Conservation (phyloP, 2,797 vertebrate species). For the Crocidura indochinensis region DNA sequence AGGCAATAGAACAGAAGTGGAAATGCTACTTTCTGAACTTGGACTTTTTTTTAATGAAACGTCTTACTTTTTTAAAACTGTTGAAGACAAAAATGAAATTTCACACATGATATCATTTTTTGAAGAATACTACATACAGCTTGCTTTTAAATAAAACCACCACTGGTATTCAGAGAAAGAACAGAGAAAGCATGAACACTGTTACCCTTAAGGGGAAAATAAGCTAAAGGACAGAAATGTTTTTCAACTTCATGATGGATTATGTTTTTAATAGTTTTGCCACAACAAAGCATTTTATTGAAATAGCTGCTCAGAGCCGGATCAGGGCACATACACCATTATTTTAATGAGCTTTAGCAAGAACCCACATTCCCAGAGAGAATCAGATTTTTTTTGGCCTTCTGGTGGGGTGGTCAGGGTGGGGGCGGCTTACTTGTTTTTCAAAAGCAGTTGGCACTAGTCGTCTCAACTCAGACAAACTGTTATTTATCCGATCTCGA, state of each 20-base stretch:
- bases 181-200: constrained; percentile 89
- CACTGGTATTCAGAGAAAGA: constrained; percentile 89
- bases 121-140: constrained; percentile 74
- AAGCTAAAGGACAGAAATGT: constrained; percentile 91
- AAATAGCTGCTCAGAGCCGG: constrained; percentile 89
- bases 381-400: constrained; percentile 77
- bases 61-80: constrained; percentile 53
- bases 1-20: constrained; percentile 14
- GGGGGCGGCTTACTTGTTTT: constrained; percentile 94
- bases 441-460: constrained; percentile 97
- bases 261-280: constrained; percentile 92
- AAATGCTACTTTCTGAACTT: constrained; percentile 51
- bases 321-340: constrained; percentile 90
- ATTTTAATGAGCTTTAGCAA: constrained; percentile 91
- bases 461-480: constrained; percentile 95
- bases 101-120: constrained; percentile 20
- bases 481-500: constrained; percentile 98
- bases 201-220: constrained; percentile 90
- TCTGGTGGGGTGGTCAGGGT: constrained; percentile 3
- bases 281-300: constrained; percentile 93
- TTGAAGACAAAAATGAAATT: constrained; percentile 79
- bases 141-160: constrained; percentile 88
- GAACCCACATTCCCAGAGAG: constrained; percentile 89
- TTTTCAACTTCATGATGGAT: constrained; percentile 91
- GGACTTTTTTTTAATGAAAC: neutral